These are phyloP conservation scores for Hyppa rectilinea DNA, from an alignment of 2,888 invertebrate genomes.

Conservation along the genomic window DNA sequence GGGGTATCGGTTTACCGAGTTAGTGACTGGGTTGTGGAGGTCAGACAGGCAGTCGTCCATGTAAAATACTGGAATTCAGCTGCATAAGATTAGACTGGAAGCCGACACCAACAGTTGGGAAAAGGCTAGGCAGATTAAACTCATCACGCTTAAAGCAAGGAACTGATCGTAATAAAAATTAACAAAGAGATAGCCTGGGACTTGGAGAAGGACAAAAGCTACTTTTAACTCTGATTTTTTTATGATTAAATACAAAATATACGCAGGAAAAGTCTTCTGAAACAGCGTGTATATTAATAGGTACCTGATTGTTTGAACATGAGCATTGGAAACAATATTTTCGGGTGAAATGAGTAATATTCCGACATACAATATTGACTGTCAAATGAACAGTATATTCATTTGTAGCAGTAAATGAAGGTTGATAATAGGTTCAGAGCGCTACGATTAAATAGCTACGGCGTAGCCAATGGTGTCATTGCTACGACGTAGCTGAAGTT, in stretches of 20 bases:
- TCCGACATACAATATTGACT: background rate
- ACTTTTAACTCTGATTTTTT: background rate
- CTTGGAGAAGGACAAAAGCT: background rate
- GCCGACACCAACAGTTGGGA: too few species aligned
- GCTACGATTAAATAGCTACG: conserved; percentile 1
- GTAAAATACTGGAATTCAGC: too few species aligned
- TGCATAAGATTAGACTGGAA: too few species aligned
- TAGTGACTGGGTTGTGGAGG: too few species aligned
- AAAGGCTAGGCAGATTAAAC: too few species aligned
- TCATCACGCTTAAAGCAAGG: background rate
- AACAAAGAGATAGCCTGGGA: background rate
- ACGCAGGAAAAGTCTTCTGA: background rate
- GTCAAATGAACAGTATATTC: too few species aligned
- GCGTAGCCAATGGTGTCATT: background rate
- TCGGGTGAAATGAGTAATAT: background rate
- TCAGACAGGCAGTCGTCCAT: too few species aligned
- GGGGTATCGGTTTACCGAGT: too few species aligned
- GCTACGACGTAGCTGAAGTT: conserved; percentile 16
- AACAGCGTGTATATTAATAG: too few species aligned
- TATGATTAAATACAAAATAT: background rate
- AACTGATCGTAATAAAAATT: background rate
- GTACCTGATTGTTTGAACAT: background rate
- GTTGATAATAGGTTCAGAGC: background rate
- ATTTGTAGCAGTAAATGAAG: too few species aligned
- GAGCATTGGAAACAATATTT: background rate